A percentile compares a stretch with the other conserved stretches of the same genome.
Conservation (phyloP, 2,888 invertebrate genomes). For the Micoletzkya japonica region DNA sequence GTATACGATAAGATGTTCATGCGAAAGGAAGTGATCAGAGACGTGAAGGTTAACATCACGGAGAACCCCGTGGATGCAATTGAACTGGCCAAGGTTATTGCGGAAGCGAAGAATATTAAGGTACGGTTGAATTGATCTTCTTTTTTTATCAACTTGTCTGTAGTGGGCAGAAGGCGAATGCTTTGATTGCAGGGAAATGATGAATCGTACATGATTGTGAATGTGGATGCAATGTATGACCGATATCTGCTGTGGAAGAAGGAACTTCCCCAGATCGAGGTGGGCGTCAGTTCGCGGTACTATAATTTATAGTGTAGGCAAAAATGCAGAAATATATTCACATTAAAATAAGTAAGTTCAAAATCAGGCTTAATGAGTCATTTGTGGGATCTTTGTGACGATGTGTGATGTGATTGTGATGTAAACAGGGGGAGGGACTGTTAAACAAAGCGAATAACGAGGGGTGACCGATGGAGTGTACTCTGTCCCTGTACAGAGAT, state of each 20-base stretch:
- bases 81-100: constrained; percentile 13
- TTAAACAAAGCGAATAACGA: no score
- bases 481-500: no score
- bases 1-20: constrained; percentile 28
- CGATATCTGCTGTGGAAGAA: constrained; percentile 74
- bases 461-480: no score
- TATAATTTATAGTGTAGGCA: no score
- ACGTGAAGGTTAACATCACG: constrained; percentile 33
- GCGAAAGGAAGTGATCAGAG: constrained; percentile 45
- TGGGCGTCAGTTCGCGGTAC: no score
- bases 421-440: no score
- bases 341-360: no score
- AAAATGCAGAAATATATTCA: no score
- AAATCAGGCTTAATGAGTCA: no score
- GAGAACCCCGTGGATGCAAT: constrained; percentile 23
- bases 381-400: no score
- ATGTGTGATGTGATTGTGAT: no score
- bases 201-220: constrained; percentile 53
- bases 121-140: constrained; percentile 12
- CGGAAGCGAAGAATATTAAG: constrained; percentile 23
- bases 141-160: no score
- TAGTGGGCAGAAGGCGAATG: not conserved
- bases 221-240: constrained; percentile 45
- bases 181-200: constrained; percentile 38
- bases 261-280: constrained; percentile 69